phyloP scores from a whole-genome alignment of 2,888 invertebrate genomes.

The Camponotus fellah region DNA sequence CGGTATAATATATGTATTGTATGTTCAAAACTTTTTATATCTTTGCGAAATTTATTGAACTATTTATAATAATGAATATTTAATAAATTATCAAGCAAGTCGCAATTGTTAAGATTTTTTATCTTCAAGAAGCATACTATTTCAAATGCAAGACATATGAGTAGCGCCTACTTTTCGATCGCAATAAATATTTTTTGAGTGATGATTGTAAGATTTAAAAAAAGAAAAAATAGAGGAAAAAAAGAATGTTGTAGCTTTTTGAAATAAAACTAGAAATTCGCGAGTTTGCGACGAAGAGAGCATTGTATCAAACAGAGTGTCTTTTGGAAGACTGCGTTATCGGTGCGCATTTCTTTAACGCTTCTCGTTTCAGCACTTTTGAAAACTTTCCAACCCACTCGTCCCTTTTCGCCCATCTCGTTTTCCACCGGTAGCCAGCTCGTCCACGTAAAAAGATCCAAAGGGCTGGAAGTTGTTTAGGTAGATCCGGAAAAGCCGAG shows the following conservation, averaged over 20 bases:
- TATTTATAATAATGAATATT: not conserved
- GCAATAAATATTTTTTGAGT: not conserved
- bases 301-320: conserved; percentile 64
- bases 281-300: conserved; percentile 60
- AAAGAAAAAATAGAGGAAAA: too few relatives aligned
- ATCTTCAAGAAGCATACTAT: not conserved
- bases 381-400: conserved; percentile 72
- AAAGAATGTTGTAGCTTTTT: not conserved
- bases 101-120: not conserved
- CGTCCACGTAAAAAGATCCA: conserved; percentile 75
- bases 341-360: conserved; percentile 72
- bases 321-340: conserved; percentile 73
- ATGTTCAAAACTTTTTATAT: conserved; percentile 1
- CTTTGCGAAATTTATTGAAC: not conserved
- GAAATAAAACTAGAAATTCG: conserved; percentile 53
- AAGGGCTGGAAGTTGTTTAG: conserved; percentile 70
- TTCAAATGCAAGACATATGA: not conserved
- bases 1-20: conserved; percentile 38
- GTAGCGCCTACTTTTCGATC: not conserved
- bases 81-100: not conserved
- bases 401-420: conserved; percentile 50
- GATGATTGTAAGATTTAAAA: not conserved
- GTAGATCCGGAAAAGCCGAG: conserved; percentile 58
- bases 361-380: conserved; percentile 78
- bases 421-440: conserved; percentile 63